These are phyloP conservation scores for Nyleta sp. DNA, from an alignment of 2,888 invertebrate genomes.

Conservation along the genomic window DNA sequence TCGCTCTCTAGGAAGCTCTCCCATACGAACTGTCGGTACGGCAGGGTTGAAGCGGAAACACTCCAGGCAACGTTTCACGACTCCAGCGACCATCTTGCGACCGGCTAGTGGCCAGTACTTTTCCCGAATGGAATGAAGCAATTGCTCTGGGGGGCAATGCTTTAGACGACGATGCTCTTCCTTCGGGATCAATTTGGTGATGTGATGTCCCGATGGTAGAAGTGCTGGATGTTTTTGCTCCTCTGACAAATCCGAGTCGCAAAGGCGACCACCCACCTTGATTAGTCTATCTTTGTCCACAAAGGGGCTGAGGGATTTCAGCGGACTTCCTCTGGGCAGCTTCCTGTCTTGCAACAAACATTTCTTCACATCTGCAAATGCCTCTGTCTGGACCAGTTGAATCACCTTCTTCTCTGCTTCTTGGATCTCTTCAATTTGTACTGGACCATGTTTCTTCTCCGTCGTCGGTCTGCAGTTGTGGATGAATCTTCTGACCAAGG, in stretches of 20 bases:
- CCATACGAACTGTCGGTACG: constrained; percentile 3
- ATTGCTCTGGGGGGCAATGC: constrained; percentile 22
- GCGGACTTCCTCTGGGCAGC: neutral
- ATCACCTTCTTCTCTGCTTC: neutral
- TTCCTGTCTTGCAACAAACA: neutral
- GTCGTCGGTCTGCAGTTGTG: neutral
- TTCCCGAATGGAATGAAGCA: constrained; percentile 9
- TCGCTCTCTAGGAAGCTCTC: constrained; percentile 8
- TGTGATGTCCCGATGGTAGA: neutral
- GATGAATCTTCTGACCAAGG: constrained; percentile 1
- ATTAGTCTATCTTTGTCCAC: constrained; percentile 17
- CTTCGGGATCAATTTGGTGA: neutral
- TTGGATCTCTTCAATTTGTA: neutral
- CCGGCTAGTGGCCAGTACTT: constrained; percentile 20
- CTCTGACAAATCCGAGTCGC: neutral
- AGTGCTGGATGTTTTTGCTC: constrained; percentile 4
- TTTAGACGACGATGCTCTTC: constrained; percentile 11
- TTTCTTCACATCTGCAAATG: neutral
- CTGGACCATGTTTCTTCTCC: neutral
- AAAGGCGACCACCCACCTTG: constrained; percentile 13
- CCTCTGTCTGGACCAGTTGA: neutral
- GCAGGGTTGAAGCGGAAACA: constrained; percentile 5
- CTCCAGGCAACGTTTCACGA: constrained; percentile 8
- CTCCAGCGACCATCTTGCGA: constrained; percentile 25
- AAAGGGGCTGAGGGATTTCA: constrained; percentile 3